Conservation (phyloP, 2,888 invertebrate genomes). For the Lasius platythorax region DNA sequence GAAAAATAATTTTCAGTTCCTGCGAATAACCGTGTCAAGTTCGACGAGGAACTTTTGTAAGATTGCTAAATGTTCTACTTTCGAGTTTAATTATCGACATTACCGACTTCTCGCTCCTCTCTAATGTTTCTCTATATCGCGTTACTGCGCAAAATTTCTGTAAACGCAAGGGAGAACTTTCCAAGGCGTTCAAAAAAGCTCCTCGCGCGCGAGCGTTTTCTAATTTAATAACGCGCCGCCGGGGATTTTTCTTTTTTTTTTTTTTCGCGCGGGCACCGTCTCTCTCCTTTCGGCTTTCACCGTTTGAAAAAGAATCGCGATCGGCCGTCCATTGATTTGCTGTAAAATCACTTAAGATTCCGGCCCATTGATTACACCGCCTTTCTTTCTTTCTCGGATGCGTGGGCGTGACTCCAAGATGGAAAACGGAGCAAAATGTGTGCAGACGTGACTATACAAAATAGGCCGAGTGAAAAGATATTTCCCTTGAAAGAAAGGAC, state of each 20-base stretch:
- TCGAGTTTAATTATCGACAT: conserved; percentile 29
- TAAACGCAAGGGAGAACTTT: conserved; percentile 13
- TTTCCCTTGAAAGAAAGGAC: background rate
- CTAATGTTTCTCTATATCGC: conserved; percentile 2
- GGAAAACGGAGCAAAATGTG: conserved; percentile 20
- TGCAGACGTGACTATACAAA: conserved; percentile 20
- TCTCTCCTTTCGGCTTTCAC: conserved; percentile 35
- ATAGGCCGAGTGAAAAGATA: conserved; percentile 19
- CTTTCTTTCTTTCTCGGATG: background rate
- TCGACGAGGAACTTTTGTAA: background rate
- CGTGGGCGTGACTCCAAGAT: conserved; percentile 31
- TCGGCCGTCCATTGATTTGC: background rate
- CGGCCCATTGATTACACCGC: background rate
- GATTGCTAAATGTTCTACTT: conserved; percentile 14
- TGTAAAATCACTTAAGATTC: conserved; percentile 46
- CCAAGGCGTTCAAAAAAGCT: conserved; percentile 13
- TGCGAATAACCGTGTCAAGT: background rate
- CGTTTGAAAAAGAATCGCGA: conserved; percentile 38
- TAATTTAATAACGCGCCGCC: conserved; percentile 32
- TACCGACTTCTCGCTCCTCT: conserved; percentile 23
- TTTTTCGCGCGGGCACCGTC: background rate
- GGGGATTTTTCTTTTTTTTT: background rate
- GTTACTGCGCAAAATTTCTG: conserved; percentile 2
- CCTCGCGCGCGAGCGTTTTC: conserved; percentile 37
- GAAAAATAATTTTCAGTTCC: background rate